These are phyloP conservation scores for Phasianus colchicus DNA, from an alignment of 2,113 vertebrate species.

Conservation along the genomic window DNA sequence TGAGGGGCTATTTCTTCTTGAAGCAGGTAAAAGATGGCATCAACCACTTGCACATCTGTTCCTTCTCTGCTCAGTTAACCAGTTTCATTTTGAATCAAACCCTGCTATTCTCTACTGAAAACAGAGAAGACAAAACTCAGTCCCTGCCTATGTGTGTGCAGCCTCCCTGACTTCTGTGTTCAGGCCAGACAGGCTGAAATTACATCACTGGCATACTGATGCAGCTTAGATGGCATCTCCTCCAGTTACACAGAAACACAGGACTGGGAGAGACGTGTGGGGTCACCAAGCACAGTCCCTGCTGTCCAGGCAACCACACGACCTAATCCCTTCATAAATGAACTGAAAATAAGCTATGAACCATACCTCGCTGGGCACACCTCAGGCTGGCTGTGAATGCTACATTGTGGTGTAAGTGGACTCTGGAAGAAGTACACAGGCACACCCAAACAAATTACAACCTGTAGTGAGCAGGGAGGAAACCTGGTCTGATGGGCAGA, in stretches of 20 bases:
- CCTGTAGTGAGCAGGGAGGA: background rate
- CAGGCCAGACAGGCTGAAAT: slow-evolving; percentile 60
- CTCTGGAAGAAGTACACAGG: background rate
- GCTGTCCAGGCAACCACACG: background rate
- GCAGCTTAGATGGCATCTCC: slow-evolving; percentile 20
- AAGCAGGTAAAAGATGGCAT: background rate
- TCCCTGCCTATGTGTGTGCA: background rate
- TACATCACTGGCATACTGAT: slow-evolving; percentile 55
- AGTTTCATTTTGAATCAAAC: background rate
- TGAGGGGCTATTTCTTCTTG: background rate
- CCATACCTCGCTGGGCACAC: background rate
- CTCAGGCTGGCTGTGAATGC: background rate
- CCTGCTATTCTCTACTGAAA: background rate
- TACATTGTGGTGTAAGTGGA: background rate
- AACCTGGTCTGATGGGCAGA: background rate
- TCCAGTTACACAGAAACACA: slow-evolving; percentile 43
- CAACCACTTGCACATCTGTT: background rate
- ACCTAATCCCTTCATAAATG: slow-evolving; percentile 5
- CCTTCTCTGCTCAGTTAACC: background rate
- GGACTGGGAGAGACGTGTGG: background rate
- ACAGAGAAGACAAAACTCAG: background rate
- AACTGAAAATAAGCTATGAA: slow-evolving; percentile 22
- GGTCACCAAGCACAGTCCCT: background rate
- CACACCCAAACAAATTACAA: background rate
- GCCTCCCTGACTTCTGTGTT: background rate